Conservation (phyloP, 2,888 invertebrate species). For the Sympetrum striolatum region DNA sequence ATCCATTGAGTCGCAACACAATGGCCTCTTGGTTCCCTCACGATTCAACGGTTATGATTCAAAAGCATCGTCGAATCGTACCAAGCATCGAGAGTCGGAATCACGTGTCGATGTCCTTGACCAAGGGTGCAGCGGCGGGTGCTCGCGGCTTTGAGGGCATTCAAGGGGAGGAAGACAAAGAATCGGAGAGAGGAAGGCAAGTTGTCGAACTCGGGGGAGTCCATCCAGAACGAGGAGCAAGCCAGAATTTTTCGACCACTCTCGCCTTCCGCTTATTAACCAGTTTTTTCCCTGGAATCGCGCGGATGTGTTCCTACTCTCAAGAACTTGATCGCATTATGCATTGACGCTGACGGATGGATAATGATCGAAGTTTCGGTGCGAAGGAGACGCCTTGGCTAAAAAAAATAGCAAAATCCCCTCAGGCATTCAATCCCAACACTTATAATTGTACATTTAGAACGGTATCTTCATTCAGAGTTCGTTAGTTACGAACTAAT, state of each 20-base stretch:
- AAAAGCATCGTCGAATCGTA: neutral
- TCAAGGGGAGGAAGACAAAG: neutral
- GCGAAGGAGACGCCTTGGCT: neutral
- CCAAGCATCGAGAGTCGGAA: constrained; percentile 3
- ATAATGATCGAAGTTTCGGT: neutral
- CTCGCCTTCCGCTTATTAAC: neutral
- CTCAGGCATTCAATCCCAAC: neutral
- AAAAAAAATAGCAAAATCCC: neutral
- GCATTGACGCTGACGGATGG: neutral
- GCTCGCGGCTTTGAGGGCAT: neutral
- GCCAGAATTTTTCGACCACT: neutral
- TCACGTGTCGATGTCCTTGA: constrained; percentile 14
- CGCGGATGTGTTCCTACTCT: neutral
- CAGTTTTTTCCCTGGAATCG: neutral
- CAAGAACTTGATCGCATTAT: neutral
- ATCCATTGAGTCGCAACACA: neutral
- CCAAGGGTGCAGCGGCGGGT: neutral
- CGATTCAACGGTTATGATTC: neutral
- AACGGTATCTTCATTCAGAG: too few species aligned
- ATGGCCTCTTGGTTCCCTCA: neutral
- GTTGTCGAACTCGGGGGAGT: neutral
- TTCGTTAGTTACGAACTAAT: too few species aligned
- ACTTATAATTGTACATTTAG: too few species aligned
- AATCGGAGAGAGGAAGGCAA: neutral
- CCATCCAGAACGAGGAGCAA: neutral